A percentile compares a stretch with the other conserved stretches of the same genome.
These are phyloP conservation scores for Montipora capricornis DNA, from an alignment of 64 coral and sea anemone genomes.

Conservation along the genomic window DNA sequence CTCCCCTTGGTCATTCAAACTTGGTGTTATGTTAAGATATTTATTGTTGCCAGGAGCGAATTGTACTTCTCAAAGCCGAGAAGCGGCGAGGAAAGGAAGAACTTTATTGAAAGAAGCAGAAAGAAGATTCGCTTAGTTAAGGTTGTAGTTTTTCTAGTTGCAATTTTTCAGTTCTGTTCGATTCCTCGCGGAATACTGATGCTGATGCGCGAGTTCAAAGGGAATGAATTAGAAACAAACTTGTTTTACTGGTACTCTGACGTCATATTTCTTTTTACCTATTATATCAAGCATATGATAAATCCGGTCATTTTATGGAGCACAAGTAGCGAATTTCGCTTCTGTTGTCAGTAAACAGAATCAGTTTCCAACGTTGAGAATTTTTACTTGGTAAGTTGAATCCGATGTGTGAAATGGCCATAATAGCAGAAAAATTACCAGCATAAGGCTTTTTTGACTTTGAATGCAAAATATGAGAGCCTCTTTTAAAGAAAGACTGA, in stretches of 20 bases:
- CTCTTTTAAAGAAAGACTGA: too few species aligned
- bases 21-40: conserved; percentile 68
- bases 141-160: conserved; percentile 74
- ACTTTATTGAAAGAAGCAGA: conserved; percentile 6
- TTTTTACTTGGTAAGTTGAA: too few species aligned
- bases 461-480: too few species aligned
- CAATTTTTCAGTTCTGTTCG: conserved; percentile 85
- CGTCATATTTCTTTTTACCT: conserved; percentile 64
- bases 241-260: conserved; percentile 63
- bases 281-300: conserved; percentile 90
- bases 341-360: not conserved
- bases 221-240: not conserved
- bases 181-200: conserved; percentile 83
- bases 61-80: conserved; percentile 26
- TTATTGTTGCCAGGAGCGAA: conserved; percentile 53
- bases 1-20: conserved; percentile 73
- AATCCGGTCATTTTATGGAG: conserved; percentile 79
- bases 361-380: not conserved
- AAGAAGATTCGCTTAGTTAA: conserved; percentile 71
- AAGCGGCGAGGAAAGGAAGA: conserved; percentile 11
- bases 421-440: too few species aligned
- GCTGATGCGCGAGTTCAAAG: conserved; percentile 67
- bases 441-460: too few species aligned
- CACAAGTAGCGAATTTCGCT: conserved; percentile 65
- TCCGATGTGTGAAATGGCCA: too few species aligned